phyloP scores from a whole-genome alignment of 2,113 vertebrate species.

The Formicarius rufipectus region DNA sequence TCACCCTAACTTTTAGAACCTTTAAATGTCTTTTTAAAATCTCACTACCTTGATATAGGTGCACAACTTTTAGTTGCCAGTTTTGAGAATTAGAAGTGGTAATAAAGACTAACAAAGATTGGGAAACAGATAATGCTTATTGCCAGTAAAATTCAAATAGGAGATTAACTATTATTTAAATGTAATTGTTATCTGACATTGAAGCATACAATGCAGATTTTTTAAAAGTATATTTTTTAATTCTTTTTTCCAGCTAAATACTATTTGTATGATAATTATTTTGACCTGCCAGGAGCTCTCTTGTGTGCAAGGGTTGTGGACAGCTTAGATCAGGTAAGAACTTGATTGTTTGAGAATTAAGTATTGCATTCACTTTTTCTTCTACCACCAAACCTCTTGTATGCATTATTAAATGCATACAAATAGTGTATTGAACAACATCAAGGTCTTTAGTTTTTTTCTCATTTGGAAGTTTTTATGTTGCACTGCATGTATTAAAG shows the following conservation, averaged over 20 bases:
- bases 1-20: not conserved
- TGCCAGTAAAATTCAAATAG: not conserved
- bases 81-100: not conserved
- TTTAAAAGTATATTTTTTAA: not conserved
- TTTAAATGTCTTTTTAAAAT: not conserved
- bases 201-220: not conserved
- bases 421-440: not conserved
- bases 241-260: constrained; percentile 84
- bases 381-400: not conserved
- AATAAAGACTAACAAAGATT: not conserved
- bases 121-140: not conserved
- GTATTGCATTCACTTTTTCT: not conserved
- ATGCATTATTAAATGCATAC: not conserved
- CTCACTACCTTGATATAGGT: not conserved
- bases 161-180: not conserved
- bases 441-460: not conserved
- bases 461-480: not conserved
- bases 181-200: not conserved
- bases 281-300: constrained; percentile 92
- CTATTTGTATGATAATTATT: constrained; percentile 96
- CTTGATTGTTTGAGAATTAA: constrained; percentile 14
- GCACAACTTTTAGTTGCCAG: not conserved
- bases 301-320: constrained; percentile 91
- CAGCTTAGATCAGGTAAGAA: constrained; percentile 85
- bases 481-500: not conserved